Evolutionary conservation across 2,113 vertebrate species (phyloP).

Genomic region (Ammospiza caudacuta): DNA sequence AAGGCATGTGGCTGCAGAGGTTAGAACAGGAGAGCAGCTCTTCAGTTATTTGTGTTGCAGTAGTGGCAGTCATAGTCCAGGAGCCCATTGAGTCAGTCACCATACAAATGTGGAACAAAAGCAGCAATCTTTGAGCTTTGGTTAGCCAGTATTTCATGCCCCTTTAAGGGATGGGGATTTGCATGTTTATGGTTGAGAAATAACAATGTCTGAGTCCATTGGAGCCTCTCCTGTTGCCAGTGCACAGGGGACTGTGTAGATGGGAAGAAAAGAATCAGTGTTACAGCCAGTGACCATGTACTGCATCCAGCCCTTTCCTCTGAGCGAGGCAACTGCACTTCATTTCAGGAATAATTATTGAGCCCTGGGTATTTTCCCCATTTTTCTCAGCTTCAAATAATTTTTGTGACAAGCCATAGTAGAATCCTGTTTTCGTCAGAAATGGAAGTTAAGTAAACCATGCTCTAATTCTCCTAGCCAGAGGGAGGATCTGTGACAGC

Average conservation of each 20-base stretch:
- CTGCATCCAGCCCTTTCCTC: background rate
- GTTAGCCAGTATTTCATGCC: background rate
- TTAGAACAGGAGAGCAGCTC: background rate
- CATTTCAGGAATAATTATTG: background rate
- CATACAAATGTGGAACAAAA: slow-evolving; percentile 22
- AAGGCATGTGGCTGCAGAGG: background rate
- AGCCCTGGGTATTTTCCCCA: background rate
- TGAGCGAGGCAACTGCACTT: background rate
- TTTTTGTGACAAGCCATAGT: slow-evolving; percentile 39
- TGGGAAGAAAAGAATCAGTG: slow-evolving; percentile 8
- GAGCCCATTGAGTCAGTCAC: background rate
- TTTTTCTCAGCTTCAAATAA: background rate
- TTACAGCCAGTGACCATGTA: background rate
- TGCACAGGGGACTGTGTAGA: background rate
- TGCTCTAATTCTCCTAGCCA: slow-evolving; percentile 4
- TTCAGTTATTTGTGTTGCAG: background rate
- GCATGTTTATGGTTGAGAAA: slow-evolving; percentile 28
- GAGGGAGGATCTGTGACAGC: slow-evolving; percentile 17
- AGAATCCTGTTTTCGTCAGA: background rate
- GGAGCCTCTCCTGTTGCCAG: background rate
- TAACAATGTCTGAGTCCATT: background rate
- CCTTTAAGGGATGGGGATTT: background rate
- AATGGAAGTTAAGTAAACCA: background rate
- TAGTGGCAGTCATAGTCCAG: background rate
- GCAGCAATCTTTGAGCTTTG: background rate